Conservation (phyloP, 2,797 vertebrate genomes). For the Falco peregrinus region DNA sequence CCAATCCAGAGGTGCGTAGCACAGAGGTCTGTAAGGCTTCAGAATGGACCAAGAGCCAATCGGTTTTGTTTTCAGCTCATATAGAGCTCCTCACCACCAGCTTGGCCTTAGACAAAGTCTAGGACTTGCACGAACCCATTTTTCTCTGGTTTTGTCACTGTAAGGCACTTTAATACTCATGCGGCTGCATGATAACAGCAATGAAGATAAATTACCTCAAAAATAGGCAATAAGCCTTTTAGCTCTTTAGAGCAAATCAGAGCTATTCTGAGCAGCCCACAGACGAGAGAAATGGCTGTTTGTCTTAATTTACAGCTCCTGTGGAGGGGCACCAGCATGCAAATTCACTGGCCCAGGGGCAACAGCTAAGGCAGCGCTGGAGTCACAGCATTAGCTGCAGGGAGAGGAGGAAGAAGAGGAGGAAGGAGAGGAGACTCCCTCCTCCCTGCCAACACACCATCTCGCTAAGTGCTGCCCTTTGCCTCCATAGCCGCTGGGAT, state of each 20-base stretch:
- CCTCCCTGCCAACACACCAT: background rate
- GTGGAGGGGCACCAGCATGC: background rate
- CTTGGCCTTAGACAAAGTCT: background rate
- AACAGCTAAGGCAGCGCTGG: background rate
- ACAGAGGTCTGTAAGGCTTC: background rate
- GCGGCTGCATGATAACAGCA: slow-evolving; percentile 28
- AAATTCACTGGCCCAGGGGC: slow-evolving; percentile 12
- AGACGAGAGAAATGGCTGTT: background rate
- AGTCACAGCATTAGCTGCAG: background rate
- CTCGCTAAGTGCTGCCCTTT: background rate
- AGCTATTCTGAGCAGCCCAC: slow-evolving; percentile 39
- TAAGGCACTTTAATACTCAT: slow-evolving; percentile 40
- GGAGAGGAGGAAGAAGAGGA: background rate
- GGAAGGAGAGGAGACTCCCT: background rate
- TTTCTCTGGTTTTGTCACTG: slow-evolving; percentile 18
- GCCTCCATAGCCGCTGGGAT: rapidly evolving
- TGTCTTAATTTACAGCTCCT: slow-evolving; percentile 51
- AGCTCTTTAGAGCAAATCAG: slow-evolving; percentile 49
- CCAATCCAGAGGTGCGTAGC: background rate
- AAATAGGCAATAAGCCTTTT: slow-evolving; percentile 53
- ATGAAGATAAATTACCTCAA: slow-evolving; percentile 58
- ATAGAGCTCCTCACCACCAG: background rate
- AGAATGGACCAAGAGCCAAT: background rate
- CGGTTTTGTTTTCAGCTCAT: background rate
- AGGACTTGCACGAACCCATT: background rate